Base-by-base conservation (phyloP, 2,888 invertebrate genomes). In the Synergus umbraculus region DNA sequence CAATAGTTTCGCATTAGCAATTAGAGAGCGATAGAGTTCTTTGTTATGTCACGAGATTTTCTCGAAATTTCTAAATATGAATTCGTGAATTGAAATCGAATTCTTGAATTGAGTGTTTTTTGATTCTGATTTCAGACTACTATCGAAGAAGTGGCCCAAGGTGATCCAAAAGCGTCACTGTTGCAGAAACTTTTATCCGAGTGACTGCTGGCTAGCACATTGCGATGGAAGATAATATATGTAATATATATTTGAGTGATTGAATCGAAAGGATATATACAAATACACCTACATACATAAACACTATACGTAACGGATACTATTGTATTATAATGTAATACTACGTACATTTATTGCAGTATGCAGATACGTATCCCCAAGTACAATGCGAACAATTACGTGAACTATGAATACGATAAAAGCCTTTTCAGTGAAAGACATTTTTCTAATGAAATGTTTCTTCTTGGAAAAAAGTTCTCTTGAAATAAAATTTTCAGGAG, bases 121-220 rank as follows among this genome's bases (percentile, higher is more conserved):
- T 66, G 41, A 4, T 66, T 77, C 41, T 78, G 67, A 79, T 94
- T 93, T 54, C 94, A 95, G 95, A 95, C 93, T 96, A 94, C 94
- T 94, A 95, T 94, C 82, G 96, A 95, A 94, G 95, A 95, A 93
- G 94, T 93, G 91, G 95, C 94, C 92, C 95, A 94, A 93, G 95
- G 95, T 94, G 96, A 96, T 94, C 95, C 95, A 93, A 96, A 94
- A 89, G 96, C 96, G 88, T 97, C 97, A 91, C 94, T 97, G 92
- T 94, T 97, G 90, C 97, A 97, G 94, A 96, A 97, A 93, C 94
- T 97, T 92, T 94, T 97, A 91, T 97, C 97, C 88, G 97, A 97
- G 94, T 96, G 95, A 95, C 93, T 92, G 91, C 89, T 86, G 90
- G 90, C 88, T 87, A 88, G 89, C 85, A 87, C 89, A 88, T 92